A percentile compares a stretch with the other conserved stretches of the same genome.
phyloP scores from a whole-genome alignment of 2,113 vertebrate species.

The Dasypus novemcinctus region DNA sequence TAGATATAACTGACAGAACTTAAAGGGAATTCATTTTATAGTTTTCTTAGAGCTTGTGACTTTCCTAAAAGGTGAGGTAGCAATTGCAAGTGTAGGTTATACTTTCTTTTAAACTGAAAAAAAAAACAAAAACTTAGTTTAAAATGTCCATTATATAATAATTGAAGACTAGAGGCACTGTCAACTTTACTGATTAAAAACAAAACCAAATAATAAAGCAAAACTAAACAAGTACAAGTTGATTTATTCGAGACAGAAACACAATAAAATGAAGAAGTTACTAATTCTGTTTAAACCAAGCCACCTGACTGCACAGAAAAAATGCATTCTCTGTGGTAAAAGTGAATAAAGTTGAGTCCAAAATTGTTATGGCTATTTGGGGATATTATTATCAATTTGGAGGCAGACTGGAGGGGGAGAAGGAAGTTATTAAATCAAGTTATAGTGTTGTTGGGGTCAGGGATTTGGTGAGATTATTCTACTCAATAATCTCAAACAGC shows the following conservation, averaged over 20 bases:
- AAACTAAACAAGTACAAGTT: neutral
- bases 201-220: neutral
- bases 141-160: neutral
- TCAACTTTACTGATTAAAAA: neutral
- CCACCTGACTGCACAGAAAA: neutral
- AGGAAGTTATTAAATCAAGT: neutral
- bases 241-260: neutral
- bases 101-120: neutral
- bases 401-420: neutral
- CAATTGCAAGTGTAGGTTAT: neutral
- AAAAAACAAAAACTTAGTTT: neutral
- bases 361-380: neutral
- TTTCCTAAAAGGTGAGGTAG: slow-evolving; percentile 1
- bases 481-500: neutral
- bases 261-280: neutral
- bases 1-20: neutral
- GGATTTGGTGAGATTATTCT: neutral
- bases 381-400: neutral
- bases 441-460: neutral
- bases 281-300: neutral
- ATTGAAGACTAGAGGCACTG: neutral
- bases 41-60: neutral
- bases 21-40: neutral
- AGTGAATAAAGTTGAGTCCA: neutral
- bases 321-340: neutral